Evolutionary conservation across 2,113 vertebrate genomes (phyloP).

Genomic region (Corvus cornix): DNA sequence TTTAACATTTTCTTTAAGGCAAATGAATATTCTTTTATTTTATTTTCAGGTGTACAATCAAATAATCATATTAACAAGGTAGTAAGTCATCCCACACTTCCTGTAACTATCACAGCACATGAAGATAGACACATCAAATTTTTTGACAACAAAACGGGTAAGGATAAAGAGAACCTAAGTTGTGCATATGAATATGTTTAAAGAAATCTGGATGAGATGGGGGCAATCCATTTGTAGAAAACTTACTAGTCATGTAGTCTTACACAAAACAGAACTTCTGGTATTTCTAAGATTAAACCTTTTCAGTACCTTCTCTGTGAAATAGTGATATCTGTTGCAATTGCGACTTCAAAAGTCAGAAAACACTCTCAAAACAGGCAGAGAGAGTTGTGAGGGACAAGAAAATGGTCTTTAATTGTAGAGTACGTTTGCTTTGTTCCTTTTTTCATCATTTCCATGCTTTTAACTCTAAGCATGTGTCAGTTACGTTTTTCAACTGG

Average conservation of each 20-base stretch:
- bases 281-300: not conserved
- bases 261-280: not conserved
- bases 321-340: not conserved
- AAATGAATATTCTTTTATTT: not conserved
- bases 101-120: slow-evolving; percentile 95
- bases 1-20: not conserved
- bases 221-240: not conserved
- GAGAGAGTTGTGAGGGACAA: not conserved
- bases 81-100: slow-evolving; percentile 97
- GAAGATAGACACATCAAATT: slow-evolving; percentile 98
- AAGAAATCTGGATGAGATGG: not conserved
- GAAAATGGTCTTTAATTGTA: not conserved
- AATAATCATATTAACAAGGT: slow-evolving; percentile 93
- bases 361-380: not conserved
- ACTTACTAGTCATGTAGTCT: not conserved
- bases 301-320: not conserved
- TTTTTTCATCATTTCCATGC: not conserved
- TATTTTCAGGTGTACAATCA: slow-evolving; percentile 79
- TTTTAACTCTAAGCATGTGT: not conserved
- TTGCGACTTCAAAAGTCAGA: not conserved
- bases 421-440: not conserved
- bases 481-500: not conserved
- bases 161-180: slow-evolving; percentile 19
- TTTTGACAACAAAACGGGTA: slow-evolving; percentile 99
- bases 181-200: not conserved